Evolutionary conservation across 2,888 invertebrate genomes (phyloP).

Genomic region (Philopedon plagiatum): DNA sequence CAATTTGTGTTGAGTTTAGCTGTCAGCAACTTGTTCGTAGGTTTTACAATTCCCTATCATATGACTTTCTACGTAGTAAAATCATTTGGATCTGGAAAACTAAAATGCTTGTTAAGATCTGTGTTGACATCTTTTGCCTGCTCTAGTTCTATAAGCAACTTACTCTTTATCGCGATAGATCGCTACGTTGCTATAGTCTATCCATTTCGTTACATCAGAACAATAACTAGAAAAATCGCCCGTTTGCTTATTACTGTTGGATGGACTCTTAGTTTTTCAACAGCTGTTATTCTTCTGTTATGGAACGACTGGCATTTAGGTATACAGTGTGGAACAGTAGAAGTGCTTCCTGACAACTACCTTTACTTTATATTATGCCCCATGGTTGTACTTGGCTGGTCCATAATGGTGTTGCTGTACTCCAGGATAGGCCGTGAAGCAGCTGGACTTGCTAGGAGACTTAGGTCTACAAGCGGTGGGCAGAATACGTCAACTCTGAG

Average conservation of each 20-base stretch:
- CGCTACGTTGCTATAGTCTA: slow-evolving; percentile 85
- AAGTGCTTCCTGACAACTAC: slow-evolving; percentile 71
- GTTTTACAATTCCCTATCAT: slow-evolving; percentile 83
- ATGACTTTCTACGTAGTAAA: slow-evolving; percentile 80
- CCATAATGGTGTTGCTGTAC: slow-evolving; percentile 82
- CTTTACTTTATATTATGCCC: slow-evolving; percentile 75
- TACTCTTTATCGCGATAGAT: slow-evolving; percentile 85
- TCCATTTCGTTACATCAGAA: slow-evolving; percentile 83
- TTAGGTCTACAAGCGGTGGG: slow-evolving; percentile 75
- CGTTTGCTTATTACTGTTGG: slow-evolving; percentile 75
- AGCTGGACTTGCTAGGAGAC: slow-evolving; percentile 78
- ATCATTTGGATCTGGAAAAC: slow-evolving; percentile 73
- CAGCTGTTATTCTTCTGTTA: slow-evolving; percentile 81
- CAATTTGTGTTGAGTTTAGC: slow-evolving; percentile 85
- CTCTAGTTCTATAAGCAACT: slow-evolving; percentile 83
- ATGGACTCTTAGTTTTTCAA: slow-evolving; percentile 77
- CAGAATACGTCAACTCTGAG: slow-evolving; percentile 68
- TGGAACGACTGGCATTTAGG: slow-evolving; percentile 81
- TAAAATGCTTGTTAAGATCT: slow-evolving; percentile 80
- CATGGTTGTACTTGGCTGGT: slow-evolving; percentile 81
- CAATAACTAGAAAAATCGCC: slow-evolving; percentile 80
- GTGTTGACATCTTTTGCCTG: slow-evolving; percentile 83
- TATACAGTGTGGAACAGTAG: slow-evolving; percentile 77
- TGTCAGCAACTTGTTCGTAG: slow-evolving; percentile 84
- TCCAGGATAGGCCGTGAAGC: slow-evolving; percentile 86